Percentiles rank a stretch among this genome's conserved stretches.
Conservation (phyloP, 2,888 invertebrate genomes). For the Eristalis intricaria region DNA sequence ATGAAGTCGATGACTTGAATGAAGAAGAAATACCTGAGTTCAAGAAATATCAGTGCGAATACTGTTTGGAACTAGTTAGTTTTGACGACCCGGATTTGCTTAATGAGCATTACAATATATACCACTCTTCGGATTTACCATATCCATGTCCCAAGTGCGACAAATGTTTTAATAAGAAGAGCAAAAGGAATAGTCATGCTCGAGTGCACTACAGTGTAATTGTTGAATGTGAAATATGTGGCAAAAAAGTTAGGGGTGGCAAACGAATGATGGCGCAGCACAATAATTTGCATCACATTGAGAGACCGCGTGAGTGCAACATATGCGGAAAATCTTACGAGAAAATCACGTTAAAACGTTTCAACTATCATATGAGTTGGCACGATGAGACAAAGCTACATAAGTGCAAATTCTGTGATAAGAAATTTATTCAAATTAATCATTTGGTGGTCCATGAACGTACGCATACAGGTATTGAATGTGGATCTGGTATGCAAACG, state of each 20-base stretch:
- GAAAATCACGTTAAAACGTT: constrained; percentile 41
- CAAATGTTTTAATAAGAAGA: constrained; percentile 31
- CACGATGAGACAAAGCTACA: constrained; percentile 54
- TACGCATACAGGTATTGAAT: constrained; percentile 51
- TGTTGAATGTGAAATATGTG: constrained; percentile 42
- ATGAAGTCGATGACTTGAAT: constrained; percentile 29
- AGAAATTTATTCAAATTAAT: constrained; percentile 55
- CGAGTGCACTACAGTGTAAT: constrained; percentile 37
- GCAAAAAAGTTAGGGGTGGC: constrained; percentile 53
- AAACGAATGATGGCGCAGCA: constrained; percentile 59
- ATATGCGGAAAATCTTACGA: constrained; percentile 48
- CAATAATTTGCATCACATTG: constrained; percentile 52
- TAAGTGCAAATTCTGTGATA: constrained; percentile 61
- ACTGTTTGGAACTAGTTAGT: constrained; percentile 50
- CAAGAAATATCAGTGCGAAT: constrained; percentile 50
- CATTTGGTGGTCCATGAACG: constrained; percentile 56
- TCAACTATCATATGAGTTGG: constrained; percentile 57
- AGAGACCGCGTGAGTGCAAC: constrained; percentile 34
- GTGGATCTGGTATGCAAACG: too few relatives aligned
- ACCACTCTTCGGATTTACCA: constrained; percentile 48
- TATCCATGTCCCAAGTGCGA: constrained; percentile 53
- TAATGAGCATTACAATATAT: constrained; percentile 47
- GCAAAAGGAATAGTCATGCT: constrained; percentile 48
- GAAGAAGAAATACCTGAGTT: constrained; percentile 28
- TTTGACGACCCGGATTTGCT: constrained; percentile 53